These are phyloP conservation scores for Muraenolepis orangiensis DNA, from an alignment of 2,797 vertebrate genomes.

Conservation along the genomic window DNA sequence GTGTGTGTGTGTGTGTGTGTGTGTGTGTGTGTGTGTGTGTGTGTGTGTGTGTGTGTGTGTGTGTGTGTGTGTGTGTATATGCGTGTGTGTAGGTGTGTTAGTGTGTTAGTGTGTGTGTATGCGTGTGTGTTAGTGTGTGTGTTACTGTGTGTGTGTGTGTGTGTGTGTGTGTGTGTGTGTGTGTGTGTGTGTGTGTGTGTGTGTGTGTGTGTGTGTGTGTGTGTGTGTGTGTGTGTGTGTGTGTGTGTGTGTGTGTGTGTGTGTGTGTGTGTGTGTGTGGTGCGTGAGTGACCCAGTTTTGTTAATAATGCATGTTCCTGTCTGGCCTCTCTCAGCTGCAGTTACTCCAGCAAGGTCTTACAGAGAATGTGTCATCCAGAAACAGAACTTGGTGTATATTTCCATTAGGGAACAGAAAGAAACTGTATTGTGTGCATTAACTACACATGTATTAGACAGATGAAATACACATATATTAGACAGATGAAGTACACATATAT, in stretches of 20 bases:
- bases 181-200: no score
- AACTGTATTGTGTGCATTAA: neutral
- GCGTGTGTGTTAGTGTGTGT: neutral
- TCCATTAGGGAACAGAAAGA: neutral
- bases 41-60: neutral
- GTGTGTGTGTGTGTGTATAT: neutral
- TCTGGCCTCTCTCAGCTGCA: conserved; percentile 32
- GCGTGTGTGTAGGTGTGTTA: no score
- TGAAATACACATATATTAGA: no score
- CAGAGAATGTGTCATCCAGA: neutral
- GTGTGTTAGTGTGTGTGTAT: neutral
- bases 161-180: neutral
- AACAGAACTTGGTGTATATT: neutral
- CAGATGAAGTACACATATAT: no score
- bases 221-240: neutral
- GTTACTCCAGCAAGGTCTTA: neutral
- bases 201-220: no score
- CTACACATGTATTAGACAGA: neutral
- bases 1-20: no score
- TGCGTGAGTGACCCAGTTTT: neutral
- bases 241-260: no score
- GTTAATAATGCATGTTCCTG: conserved; percentile 41
- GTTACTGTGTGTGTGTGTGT: neutral
- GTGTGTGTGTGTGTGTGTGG: neutral
- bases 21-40: no score